A percentile compares a stretch with the other conserved stretches of the same genome.
Evolutionary conservation across 2,113 vertebrate genomes (phyloP).

Genomic region (Ellobius talpinus): DNA sequence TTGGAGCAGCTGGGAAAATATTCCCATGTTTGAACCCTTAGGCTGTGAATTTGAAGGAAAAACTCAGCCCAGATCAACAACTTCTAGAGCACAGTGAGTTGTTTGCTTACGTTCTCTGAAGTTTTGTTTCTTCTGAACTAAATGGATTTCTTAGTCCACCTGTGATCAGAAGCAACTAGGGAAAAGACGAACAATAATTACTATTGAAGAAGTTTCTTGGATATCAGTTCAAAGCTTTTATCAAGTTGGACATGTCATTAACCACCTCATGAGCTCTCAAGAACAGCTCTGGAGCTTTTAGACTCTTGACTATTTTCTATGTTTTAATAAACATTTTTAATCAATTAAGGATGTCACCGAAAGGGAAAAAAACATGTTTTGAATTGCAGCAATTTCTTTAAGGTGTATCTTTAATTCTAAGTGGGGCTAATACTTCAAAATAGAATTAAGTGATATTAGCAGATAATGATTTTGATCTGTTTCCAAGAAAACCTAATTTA

Average conservation of each 20-base stretch:
- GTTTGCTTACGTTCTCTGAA: conserved; percentile 51
- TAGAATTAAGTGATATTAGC: conserved; percentile 74
- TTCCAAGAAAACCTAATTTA: conserved; percentile 80
- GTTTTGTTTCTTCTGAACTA: conserved; percentile 31
- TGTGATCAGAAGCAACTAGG: background rate
- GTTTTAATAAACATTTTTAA: conserved; percentile 70
- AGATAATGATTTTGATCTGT: conserved; percentile 77
- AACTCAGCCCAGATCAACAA: background rate
- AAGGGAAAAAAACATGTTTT: conserved; percentile 49
- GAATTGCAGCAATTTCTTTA: conserved; percentile 65
- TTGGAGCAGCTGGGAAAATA: background rate
- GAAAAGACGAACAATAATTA: background rate
- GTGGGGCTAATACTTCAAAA: conserved; percentile 59
- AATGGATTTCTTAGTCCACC: conserved; percentile 61
- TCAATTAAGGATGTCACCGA: background rate
- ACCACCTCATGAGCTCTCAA: conserved; percentile 57
- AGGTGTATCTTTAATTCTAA: conserved; percentile 73
- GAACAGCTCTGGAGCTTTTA: conserved; percentile 68
- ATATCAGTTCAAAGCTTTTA: conserved; percentile 75
- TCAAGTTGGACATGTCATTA: conserved; percentile 65
- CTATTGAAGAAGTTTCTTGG: conserved; percentile 70
- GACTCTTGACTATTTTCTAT: conserved; percentile 64
- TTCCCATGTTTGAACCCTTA: background rate
- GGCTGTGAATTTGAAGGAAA: background rate
- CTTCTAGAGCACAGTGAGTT: conserved; percentile 3